A percentile compares a stretch with the other conserved stretches of the same genome.
Conservation (phyloP, 2,113 vertebrate species). For the Sylvia atricapilla region DNA sequence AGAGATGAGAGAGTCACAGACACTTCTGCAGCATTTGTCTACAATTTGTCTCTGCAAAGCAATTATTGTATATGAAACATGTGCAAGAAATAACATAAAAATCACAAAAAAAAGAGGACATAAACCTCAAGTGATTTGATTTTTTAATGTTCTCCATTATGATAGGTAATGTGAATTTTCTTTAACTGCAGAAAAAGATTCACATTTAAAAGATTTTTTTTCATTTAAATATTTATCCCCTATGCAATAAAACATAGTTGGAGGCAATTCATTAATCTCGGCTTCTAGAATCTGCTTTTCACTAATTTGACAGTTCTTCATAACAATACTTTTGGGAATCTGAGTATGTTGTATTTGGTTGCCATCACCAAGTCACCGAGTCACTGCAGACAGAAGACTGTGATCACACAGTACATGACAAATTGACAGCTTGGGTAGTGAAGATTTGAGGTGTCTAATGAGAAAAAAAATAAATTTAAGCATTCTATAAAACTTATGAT, state of each 20-base stretch:
- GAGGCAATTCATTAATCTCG: neutral
- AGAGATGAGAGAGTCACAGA: neutral
- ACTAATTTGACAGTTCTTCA: neutral
- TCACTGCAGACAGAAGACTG: neutral
- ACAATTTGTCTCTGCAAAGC: neutral
- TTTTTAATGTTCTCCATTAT: neutral
- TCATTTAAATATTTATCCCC: neutral
- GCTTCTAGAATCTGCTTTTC: neutral
- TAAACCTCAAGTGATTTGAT: neutral
- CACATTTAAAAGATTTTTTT: neutral
- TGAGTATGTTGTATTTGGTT: neutral
- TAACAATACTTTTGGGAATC: neutral
- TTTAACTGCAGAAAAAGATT: neutral
- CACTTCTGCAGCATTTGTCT: neutral
- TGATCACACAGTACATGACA: neutral
- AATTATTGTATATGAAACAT: neutral
- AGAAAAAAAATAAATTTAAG: neutral
- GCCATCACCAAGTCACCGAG: neutral
- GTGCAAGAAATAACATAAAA: neutral
- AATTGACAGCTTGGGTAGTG: neutral
- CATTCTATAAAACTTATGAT: neutral
- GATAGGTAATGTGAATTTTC: neutral
- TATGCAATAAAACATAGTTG: neutral
- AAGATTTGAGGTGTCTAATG: neutral
- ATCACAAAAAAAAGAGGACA: neutral